Evolutionary conservation across 53 echinoderm and acorn worm species (phyloP), one percentile per base, ranked within the genome.

Genomic region (Antedon mediterranea): DNA sequence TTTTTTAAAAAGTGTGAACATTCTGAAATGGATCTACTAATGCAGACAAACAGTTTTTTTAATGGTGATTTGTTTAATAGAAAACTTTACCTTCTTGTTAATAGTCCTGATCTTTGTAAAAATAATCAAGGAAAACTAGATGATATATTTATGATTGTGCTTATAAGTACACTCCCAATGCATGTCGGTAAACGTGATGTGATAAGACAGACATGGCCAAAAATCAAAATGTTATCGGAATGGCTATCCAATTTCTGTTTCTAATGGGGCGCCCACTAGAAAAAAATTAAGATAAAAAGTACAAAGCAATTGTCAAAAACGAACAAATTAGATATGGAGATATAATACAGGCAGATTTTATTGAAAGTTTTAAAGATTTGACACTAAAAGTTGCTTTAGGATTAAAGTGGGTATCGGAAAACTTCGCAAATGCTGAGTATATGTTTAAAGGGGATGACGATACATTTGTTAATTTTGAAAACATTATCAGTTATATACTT

Each of bases 141-240:
- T 0, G 75, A 88, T 26, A 37, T 93, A 28, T 93, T 90, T 43
- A 77, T 93, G 31, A 30, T 93, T 3, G 86, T 86, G 26, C 77
- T 93, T 32, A 88, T 93, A 28, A 90, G 90, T 71, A 74, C 93
- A 1, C 84, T 93, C 0, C 90, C 93, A 15, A 77, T 88, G 18
- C 85, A 94, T 71, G 91, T 91, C 70, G 91, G 87, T 29, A 80
- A 83, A 28, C 89, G 95, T 4, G 79, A 83, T 13, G 87, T 87
- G 0, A 94, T 94, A 72, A 82, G 95, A 0, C 82, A 94, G 28
- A 89, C 91, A 8, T 91, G 91, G 91, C 91, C 89, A 28, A 43
- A 73, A 72, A 89, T 33, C 71, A 32, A n/a, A 43, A 83, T 18
- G 79, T 87, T 3, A 71, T 74, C 7, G 89, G 86, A 13, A 83